Evolutionary conservation across 2,888 invertebrate species (phyloP).

Genomic region (Dione juno): DNA sequence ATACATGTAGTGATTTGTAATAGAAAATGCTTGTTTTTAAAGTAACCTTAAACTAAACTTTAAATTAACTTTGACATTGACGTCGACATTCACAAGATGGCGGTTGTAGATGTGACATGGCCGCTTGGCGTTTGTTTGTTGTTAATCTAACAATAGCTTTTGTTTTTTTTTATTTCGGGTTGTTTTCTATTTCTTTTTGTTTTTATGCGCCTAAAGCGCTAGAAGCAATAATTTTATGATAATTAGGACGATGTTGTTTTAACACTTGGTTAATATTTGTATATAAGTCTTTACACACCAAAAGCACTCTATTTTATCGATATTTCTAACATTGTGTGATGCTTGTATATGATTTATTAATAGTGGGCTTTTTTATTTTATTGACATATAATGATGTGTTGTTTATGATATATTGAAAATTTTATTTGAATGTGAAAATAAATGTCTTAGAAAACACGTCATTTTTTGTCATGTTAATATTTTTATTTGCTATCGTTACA

Average conservation of each 20-base stretch:
- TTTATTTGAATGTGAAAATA: neutral
- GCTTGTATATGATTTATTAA: conserved; percentile 61
- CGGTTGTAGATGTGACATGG: conserved; percentile 4
- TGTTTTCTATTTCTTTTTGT: neutral
- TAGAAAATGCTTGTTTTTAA: too few relatives aligned
- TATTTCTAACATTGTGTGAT: conserved; percentile 65
- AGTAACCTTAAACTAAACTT: too few relatives aligned
- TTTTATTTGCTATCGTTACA: conserved; percentile 53
- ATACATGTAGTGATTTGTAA: too few relatives aligned
- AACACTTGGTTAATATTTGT: neutral
- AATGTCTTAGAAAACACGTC: conserved; percentile 15
- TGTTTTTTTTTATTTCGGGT: conserved; percentile 4
- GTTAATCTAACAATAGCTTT: conserved; percentile 14
- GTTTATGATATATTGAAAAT: neutral
- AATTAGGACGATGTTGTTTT: neutral
- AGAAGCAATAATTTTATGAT: neutral
- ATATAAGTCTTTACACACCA: conserved; percentile 19
- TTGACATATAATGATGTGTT: conserved; percentile 40
- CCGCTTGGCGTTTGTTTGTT: conserved; percentile 26
- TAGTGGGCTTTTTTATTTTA: conserved; percentile 51
- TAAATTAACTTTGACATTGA: neutral
- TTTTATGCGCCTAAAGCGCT: neutral
- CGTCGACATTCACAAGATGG: neutral
- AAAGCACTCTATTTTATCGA: conserved; percentile 42
- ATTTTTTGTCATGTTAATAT: conserved; percentile 50